Evolutionary conservation across 2,888 invertebrate species (phyloP).

Genomic region (Drosophila meridiana): DNA sequence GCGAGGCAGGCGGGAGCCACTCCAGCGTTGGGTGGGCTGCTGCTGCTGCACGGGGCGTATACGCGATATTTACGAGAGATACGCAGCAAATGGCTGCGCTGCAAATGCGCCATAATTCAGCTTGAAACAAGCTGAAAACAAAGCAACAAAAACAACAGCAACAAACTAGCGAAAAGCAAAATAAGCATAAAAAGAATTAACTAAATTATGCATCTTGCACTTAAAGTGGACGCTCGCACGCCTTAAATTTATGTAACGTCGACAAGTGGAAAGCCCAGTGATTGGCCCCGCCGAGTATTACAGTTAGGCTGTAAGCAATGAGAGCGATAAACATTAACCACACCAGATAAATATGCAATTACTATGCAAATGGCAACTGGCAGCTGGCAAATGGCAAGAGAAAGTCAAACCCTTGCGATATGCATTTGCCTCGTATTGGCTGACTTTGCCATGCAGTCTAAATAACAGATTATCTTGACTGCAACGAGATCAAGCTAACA

Average conservation of each 20-base stretch:
- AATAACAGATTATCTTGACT: constrained; percentile 4
- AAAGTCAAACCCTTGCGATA: neutral
- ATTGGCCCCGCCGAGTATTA: constrained; percentile 19
- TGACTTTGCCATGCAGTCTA: neutral
- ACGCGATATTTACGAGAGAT: constrained; percentile 70
- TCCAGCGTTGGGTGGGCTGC: constrained; percentile 20
- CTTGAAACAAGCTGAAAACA: constrained; percentile 50
- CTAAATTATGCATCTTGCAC: constrained; percentile 65
- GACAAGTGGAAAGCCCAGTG: constrained; percentile 16
- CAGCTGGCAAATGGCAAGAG: constrained; percentile 1
- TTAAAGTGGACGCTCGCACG: constrained; percentile 41
- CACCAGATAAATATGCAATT: constrained; percentile 44
- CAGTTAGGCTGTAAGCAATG: constrained; percentile 18
- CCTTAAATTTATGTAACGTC: constrained; percentile 51
- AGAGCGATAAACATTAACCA: constrained; percentile 20
- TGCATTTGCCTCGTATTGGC: neutral
- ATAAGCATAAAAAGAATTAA: constrained; percentile 47
- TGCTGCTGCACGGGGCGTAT: constrained; percentile 47
- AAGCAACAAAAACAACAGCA: constrained; percentile 8
- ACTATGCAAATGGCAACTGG: constrained; percentile 38
- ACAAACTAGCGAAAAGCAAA: constrained; percentile 5
- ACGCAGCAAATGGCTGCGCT: constrained; percentile 58
- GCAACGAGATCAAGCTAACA: neutral
- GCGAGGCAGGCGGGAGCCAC: constrained; percentile 32
- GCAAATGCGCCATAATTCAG: constrained; percentile 68